Percentiles rank a stretch among this genome's conserved stretches.
Evolutionary conservation across 2,113 vertebrate species (phyloP).

Genomic region (Sitta europaea): DNA sequence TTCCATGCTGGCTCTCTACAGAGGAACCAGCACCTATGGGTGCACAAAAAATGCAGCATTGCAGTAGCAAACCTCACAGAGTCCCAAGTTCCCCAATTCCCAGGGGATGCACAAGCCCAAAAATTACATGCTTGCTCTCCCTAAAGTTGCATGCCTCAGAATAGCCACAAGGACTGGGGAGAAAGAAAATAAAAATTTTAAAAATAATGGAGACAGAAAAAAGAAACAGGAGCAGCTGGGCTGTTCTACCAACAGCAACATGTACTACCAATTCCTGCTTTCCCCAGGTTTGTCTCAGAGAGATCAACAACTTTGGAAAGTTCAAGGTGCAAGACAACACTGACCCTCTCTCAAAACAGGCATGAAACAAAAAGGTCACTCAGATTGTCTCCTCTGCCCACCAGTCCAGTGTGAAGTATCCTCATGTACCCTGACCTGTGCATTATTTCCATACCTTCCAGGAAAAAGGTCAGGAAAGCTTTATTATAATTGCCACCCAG

Average conservation of each 20-base stretch:
- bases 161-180: accelerated
- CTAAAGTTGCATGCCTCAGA: background rate
- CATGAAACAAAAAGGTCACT: background rate
- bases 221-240: background rate
- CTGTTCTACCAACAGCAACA: background rate
- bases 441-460: accelerated
- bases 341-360: background rate
- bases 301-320: background rate
- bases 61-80: background rate
- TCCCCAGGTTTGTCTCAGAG: background rate
- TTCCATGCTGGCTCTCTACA: background rate
- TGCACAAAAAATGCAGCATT: background rate
- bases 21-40: background rate
- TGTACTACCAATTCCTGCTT: background rate
- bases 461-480: background rate
- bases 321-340: background rate
- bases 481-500: background rate
- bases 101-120: background rate
- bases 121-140: background rate
- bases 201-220: background rate
- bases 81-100: background rate
- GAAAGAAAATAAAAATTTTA: background rate
- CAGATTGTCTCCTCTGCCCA: background rate
- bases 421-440: accelerated
- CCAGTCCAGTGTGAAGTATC: background rate